Evolutionary conservation across 2,888 invertebrate species (phyloP), one percentile per base, ranked within the genome.

Genomic region (Falcaria lacertinaria): DNA sequence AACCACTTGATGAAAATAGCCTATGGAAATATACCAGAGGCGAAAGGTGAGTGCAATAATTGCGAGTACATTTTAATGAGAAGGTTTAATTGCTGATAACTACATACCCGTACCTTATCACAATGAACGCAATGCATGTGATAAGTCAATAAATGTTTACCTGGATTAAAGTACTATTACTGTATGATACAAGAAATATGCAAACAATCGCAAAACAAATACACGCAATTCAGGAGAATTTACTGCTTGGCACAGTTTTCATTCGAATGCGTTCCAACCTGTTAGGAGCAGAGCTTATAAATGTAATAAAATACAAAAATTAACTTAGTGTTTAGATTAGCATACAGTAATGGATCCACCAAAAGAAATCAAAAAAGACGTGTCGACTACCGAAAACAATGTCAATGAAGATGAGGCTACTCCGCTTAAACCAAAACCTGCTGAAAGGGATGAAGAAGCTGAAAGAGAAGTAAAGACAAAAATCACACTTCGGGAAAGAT

Each of bases 91-190:
- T n/a, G n/a, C n/a, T n/a, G n/a, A n/a, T n/a, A n/a, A n/a, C n/a
- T n/a, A n/a, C n/a, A n/a, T n/a, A n/a, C n/a, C n/a, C n/a, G n/a
- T n/a, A n/a, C 19, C 62, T 64, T 77, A 76, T 79, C 76, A 62
- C 51, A 19, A 19, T 19, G 19, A 19, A 19, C 6, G 6, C 19
- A 19, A 19, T 6, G 19, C 19, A 19, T 19, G 19, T 19, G 3
- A 57, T 64, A 58, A 45, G 62, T 61, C 45, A 49, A 64, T 62
- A 71, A 80, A 80, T 76, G 80, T 75, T 72, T 64, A 60, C 60
- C 55, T 47, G 43, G 54, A 69, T 68, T 64, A 7, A 63, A 61
- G 49, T 64, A 51, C 54, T 55, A 52, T 61, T 15, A 50, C 41
- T 33, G 35, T 28, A 17, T 28, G 36, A 39, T 15, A 37, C 41